phyloP scores from a whole-genome alignment of 2,888 invertebrate species.

The Aphodius sticticus region DNA sequence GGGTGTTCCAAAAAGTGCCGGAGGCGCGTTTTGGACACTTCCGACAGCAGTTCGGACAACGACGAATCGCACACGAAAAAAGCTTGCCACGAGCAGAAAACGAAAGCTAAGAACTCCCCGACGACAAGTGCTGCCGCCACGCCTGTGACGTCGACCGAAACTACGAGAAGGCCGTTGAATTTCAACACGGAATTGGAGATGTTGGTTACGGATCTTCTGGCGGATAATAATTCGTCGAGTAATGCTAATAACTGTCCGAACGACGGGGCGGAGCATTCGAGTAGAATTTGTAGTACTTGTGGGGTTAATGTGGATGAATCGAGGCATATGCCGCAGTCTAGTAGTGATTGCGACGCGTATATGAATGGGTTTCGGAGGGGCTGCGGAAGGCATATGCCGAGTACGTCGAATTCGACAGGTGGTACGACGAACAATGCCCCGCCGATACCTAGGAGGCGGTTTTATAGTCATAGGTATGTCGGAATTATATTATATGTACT shows the following conservation, averaged over 20 bases:
- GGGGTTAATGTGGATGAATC: slow-evolving; percentile 37
- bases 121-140: neutral
- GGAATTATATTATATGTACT: neutral
- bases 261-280: slow-evolving; percentile 23
- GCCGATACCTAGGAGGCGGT: neutral
- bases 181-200: slow-evolving; percentile 51
- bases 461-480: neutral
- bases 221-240: slow-evolving; percentile 36
- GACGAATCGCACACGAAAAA: slow-evolving; percentile 38
- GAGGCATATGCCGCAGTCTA: neutral
- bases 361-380: neutral
- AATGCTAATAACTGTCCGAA: slow-evolving; percentile 5
- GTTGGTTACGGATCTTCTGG: slow-evolving; percentile 49
- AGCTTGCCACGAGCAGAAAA: slow-evolving; percentile 13
- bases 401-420: neutral
- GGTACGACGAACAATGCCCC: neutral
- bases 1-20: slow-evolving; percentile 48
- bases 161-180: slow-evolving; percentile 37
- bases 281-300: slow-evolving; percentile 40
- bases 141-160: neutral
- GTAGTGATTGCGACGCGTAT: neutral
- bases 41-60: slow-evolving; percentile 52
- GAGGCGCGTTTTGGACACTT: slow-evolving; percentile 46
- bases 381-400: neutral
- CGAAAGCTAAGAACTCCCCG: neutral